Percentiles rank a stretch among this genome's conserved stretches.
Evolutionary conservation across 2,113 vertebrate genomes (phyloP).

Genomic region (Xiphophorus maculatus): DNA sequence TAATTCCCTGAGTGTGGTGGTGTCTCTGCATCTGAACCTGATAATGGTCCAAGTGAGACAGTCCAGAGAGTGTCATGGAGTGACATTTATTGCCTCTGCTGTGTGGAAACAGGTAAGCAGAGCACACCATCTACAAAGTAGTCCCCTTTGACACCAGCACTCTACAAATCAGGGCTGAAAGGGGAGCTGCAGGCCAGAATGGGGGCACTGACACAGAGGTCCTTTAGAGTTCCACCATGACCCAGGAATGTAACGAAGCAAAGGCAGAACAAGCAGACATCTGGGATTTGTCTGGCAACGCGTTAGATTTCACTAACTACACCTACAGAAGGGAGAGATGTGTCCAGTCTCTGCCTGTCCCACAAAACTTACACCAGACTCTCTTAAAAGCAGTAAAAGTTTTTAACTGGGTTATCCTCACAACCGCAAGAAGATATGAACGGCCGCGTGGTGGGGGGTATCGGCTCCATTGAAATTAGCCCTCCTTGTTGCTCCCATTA

Average conservation of each 20-base stretch:
- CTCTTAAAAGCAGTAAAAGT: constrained; percentile 30
- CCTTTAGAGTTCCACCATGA: constrained; percentile 63
- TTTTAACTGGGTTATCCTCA: constrained; percentile 42
- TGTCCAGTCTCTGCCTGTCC: constrained; percentile 28
- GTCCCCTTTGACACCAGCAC: constrained; percentile 81
- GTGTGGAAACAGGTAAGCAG: constrained; percentile 77
- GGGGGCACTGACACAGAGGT: constrained; percentile 71
- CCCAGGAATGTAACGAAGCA: constrained; percentile 68
- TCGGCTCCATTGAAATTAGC: constrained; percentile 70
- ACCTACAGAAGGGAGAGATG: constrained; percentile 27
- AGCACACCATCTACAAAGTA: constrained; percentile 78
- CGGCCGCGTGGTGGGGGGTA: constrained; percentile 69
- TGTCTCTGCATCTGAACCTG: constrained; percentile 41
- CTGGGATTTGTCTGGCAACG: constrained; percentile 69
- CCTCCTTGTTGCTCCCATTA: constrained; percentile 80
- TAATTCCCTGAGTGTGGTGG: constrained; percentile 35
- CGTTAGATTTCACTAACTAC: constrained; percentile 54
- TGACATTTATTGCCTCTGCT: constrained; percentile 74
- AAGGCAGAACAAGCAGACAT: constrained; percentile 61
- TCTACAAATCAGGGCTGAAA: constrained; percentile 80
- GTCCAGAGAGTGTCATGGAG: constrained; percentile 72
- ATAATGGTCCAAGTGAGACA: constrained; percentile 68
- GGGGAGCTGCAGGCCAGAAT: constrained; percentile 51
- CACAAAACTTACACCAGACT: constrained; percentile 24
- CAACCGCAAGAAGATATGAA: not conserved